phyloP scores from a whole-genome alignment of 2,113 vertebrate species.

The Semicossyphus pulcher region DNA sequence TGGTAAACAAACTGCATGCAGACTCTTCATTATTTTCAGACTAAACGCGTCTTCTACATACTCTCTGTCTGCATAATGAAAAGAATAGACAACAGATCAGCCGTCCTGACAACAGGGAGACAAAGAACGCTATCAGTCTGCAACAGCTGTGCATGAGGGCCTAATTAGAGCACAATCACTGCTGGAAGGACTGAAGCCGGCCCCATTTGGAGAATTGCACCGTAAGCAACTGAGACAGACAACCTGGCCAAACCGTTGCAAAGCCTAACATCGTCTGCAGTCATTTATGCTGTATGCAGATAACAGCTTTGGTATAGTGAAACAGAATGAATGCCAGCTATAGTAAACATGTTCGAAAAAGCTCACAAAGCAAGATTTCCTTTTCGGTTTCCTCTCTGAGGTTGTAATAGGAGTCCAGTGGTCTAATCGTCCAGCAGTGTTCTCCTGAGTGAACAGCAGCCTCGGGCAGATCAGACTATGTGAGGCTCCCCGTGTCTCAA shows the following conservation, averaged over 20 bases:
- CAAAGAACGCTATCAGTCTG: conserved; percentile 65
- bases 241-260: conserved; percentile 44
- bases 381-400: conserved; percentile 14
- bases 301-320: conserved; percentile 22
- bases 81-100: conserved; percentile 54
- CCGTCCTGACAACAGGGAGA: conserved; percentile 45
- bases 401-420: conserved; percentile 30
- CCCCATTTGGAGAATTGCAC: conserved; percentile 43
- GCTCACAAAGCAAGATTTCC: background rate
- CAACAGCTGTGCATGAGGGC: conserved; percentile 64
- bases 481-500: conserved; percentile 53
- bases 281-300: conserved; percentile 36
- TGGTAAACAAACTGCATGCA: conserved; percentile 32
- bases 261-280: conserved; percentile 15
- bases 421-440: conserved; percentile 45
- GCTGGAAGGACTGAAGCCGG: conserved; percentile 40
- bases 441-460: conserved; percentile 56
- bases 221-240: conserved; percentile 51
- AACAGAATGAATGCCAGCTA: conserved; percentile 19
- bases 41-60: conserved; percentile 35
- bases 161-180: conserved; percentile 67
- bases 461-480: conserved; percentile 43
- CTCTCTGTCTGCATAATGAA: conserved; percentile 54
- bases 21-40: conserved; percentile 57
- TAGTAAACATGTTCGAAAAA: background rate